Conservation (phyloP, 1,140 invertebrate species). For the Myzus persicae region DNA sequence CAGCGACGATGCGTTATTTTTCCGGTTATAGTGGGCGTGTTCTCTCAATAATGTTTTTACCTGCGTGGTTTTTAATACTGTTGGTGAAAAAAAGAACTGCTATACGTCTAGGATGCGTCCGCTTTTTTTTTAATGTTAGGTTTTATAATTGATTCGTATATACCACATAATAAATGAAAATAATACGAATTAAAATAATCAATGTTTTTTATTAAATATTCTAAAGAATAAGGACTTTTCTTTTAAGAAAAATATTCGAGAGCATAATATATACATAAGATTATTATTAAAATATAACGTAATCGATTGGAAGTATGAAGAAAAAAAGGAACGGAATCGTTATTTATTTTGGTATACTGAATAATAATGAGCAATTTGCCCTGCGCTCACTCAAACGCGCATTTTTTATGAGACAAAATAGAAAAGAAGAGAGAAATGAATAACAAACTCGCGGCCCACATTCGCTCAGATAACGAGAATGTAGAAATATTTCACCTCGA, state of each 20-base stretch:
- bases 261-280: background rate
- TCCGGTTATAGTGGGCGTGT: slow-evolving; percentile 42
- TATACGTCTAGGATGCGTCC: background rate
- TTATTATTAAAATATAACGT: slow-evolving; percentile 5
- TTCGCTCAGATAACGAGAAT: background rate
- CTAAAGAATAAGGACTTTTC: background rate
- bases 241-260: background rate
- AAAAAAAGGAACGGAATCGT: background rate
- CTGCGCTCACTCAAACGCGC: background rate
- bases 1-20: slow-evolving; percentile 17
- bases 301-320: background rate
- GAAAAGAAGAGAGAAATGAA: background rate
- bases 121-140: slow-evolving; percentile 7
- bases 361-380: slow-evolving; percentile 21
- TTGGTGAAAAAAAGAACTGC: slow-evolving; percentile 14
- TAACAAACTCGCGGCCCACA: background rate
- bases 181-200: background rate
- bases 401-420: background rate
- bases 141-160: slow-evolving; percentile 30
- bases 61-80: slow-evolving; percentile 28
- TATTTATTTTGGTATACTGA: background rate
- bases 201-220: background rate
- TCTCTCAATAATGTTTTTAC: slow-evolving; percentile 35
- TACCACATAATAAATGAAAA: background rate
- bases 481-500: slow-evolving; percentile 17